Base-by-base conservation (phyloP, 2,797 vertebrate genomes). In the Tokudaia muenninki region DNA sequence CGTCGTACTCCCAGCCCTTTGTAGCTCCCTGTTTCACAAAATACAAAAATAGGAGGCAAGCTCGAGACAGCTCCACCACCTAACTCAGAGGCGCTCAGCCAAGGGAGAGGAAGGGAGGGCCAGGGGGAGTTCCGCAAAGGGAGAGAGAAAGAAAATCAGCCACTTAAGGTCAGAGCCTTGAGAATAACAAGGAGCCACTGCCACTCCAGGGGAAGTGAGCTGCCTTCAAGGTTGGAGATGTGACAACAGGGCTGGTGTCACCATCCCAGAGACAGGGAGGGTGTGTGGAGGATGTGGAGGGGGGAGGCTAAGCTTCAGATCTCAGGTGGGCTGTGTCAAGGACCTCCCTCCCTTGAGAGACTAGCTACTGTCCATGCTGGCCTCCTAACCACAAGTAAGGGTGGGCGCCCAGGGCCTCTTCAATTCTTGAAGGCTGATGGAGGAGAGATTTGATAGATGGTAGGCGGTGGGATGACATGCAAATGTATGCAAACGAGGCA, bases 401-500 rank as follows among this genome's bases (percentile, higher is more conserved):
- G 57, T 21, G 87, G 63, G 59, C 5, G 14, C 4, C 24, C 41
- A 3, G 14, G 29, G 31, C 37, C 57, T 77, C 70, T 55, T 91
- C 24, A 0, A 13, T 47, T 61, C 87, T 52, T 57, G 72, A 87
- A 75, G 81, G 95, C 93, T 72, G 93, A 26, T 29, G 55, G 84
- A 4, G 0, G 4, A 5, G 19, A 14, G 59, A 13, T 90, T 26
- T 97, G 97, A 94, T 22, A 89, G 97, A 94, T 86, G 87, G 79
- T 24, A 0, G 17, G 16, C 2, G 94, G 84, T 11, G 57, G 63
- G 90, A 10, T 16, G 70, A 21, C 77, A 95, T 96, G 94, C 92
- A 97, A 97, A 96, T 96, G 3, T 72, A 98, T 97, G 97, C 92
- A 97, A 95, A 97, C 0, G 67, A 97, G 90, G 67, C 74, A 90